Evolutionary conservation across 2,888 invertebrate genomes (phyloP).

Genomic region (Periphyllus acericola): DNA sequence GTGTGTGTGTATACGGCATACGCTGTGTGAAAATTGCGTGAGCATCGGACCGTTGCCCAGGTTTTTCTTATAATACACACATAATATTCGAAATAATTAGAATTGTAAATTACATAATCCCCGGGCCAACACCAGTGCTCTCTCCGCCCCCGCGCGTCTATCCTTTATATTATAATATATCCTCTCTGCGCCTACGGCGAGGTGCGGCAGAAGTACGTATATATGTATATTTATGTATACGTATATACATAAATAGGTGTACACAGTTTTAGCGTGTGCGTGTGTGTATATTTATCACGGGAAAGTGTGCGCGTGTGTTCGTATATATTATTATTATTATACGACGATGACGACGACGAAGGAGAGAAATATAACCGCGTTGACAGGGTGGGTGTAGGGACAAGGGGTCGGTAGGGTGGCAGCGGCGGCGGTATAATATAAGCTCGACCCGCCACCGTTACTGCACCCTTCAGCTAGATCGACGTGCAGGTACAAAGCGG

Average conservation of each 20-base stretch:
- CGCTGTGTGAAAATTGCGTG: conserved; percentile 30
- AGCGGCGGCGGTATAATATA: not conserved
- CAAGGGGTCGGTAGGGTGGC: not conserved
- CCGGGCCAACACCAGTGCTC: conserved; percentile 20
- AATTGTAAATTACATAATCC: conserved; percentile 59
- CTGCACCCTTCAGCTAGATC: not conserved
- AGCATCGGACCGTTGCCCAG: conserved; percentile 46
- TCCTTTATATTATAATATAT: conserved; percentile 5
- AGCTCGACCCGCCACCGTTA: not conserved
- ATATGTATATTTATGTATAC: no score
- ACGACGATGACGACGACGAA: not conserved
- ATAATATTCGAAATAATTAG: conserved; percentile 58
- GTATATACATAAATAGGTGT: not conserved
- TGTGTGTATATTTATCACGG: not conserved
- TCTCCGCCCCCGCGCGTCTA: not conserved
- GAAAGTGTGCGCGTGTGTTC: not conserved
- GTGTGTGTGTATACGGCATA: not conserved
- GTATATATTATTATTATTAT: not conserved
- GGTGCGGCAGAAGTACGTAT: not conserved
- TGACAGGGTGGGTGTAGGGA: not conserved
- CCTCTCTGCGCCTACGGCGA: not conserved
- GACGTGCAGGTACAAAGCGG: conserved; percentile 41
- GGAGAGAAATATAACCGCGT: not conserved
- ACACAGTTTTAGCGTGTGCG: not conserved
- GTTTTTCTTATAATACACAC: conserved; percentile 36